Conservation (phyloP, 2,888 invertebrate species). For the Hypomecis atomaria region DNA sequence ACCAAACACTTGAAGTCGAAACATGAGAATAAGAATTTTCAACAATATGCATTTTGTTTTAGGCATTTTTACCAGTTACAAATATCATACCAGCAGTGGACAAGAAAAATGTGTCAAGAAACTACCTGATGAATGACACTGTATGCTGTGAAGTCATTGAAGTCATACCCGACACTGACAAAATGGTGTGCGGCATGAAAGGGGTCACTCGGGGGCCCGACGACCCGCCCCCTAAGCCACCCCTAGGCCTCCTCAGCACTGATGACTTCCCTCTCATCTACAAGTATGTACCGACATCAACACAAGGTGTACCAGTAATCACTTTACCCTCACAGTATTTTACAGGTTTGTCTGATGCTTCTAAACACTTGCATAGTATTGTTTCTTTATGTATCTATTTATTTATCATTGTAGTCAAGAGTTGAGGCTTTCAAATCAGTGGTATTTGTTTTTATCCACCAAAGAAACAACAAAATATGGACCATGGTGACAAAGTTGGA, state of each 20-base stretch:
- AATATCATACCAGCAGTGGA: conserved; percentile 91
- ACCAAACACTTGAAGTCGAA: not conserved
- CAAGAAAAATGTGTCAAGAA: conserved; percentile 91
- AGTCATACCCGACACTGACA: conserved; percentile 93
- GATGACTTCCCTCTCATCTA: conserved; percentile 93
- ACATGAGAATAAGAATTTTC: too few species aligned
- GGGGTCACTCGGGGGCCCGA: conserved; percentile 88
- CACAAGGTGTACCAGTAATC: conserved; percentile 52
- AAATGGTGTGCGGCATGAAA: conserved; percentile 95
- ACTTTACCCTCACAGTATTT: conserved; percentile 62
- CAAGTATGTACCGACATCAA: conserved; percentile 87
- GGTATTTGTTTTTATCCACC: conserved; percentile 58
- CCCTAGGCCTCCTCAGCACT: conserved; percentile 92
- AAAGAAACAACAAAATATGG: conserved; percentile 36
- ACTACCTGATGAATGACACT: conserved; percentile 92
- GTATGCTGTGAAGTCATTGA: conserved; percentile 95
- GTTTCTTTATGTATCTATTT: conserved; percentile 65
- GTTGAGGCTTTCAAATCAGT: conserved; percentile 64
- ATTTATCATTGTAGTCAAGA: conserved; percentile 63
- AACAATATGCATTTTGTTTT: conserved; percentile 33
- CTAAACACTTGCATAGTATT: conserved; percentile 53
- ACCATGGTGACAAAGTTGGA: conserved; percentile 29
- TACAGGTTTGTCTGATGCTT: conserved; percentile 61
- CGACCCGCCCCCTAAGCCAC: conserved; percentile 88
- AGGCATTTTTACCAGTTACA: conserved; percentile 88